These are phyloP conservation scores for Siphlonurus alternatus DNA, from an alignment of 2,888 invertebrate genomes.

Conservation along the genomic window DNA sequence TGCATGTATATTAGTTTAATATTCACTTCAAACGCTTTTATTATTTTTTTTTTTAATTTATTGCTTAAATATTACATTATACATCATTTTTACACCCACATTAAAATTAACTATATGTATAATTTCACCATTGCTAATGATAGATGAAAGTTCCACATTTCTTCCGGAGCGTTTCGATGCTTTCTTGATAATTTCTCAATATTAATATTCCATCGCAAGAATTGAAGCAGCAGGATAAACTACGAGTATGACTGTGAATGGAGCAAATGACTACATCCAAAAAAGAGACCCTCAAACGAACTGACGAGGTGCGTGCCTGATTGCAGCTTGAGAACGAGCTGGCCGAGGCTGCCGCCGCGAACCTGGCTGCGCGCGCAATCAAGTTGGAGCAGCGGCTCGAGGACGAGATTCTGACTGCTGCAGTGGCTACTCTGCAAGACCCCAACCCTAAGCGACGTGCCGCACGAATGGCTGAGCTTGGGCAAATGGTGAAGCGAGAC, in stretches of 20 bases:
- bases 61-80: too few relatives aligned
- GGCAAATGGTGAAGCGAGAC: slow-evolving; percentile 16
- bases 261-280: too few relatives aligned
- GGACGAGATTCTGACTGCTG: background rate
- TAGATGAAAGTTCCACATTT: too few relatives aligned
- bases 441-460: background rate
- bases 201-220: too few relatives aligned
- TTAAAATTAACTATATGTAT: too few relatives aligned
- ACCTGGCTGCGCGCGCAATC: background rate
- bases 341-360: background rate
- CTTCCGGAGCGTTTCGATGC: too few relatives aligned
- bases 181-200: too few relatives aligned
- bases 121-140: too few relatives aligned
- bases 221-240: too few relatives aligned
- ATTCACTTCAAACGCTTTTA: background rate
- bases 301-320: background rate
- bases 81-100: too few relatives aligned
- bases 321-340: slow-evolving; percentile 3
- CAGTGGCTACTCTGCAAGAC: background rate
- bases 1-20: background rate
- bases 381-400: slow-evolving; percentile 2
- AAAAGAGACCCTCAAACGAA: too few relatives aligned
- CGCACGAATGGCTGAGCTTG: slow-evolving; percentile 11
- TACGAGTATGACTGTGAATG: too few relatives aligned
- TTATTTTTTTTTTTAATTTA: background rate